Base-by-base conservation (phyloP, 2,113 vertebrate species). In the Triplophysa tibetana region DNA sequence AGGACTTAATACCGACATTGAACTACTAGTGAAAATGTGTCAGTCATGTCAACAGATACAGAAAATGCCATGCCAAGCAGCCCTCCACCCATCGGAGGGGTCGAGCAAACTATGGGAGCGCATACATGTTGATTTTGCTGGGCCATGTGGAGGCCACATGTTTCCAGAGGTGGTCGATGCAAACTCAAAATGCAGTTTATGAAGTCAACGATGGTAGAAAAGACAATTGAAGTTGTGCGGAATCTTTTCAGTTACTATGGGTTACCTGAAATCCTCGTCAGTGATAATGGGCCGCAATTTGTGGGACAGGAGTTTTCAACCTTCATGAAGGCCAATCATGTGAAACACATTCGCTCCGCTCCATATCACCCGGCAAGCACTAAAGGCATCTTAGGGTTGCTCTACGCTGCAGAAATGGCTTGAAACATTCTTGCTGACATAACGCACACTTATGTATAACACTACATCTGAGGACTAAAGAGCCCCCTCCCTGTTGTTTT, bases 81-180 rank as follows among this genome's bases (percentile, higher is more conserved):
- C 60, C 48, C 43, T 50, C 24, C 73, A 75, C 24, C 60, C 60
- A 64, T 75, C 43, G 73, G 17, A 33, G 17, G 64, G 61, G n/a
- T 14, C 17, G 6, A 23, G 38, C 7, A 48, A 43, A 68, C 41
- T 8, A 21, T 68, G 66, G 41, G 8, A 68, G 8, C 38, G 17
- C 10, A 45, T 68, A 45, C 38, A 68, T 43, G 41, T n/a, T 0
- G 45, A 48, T 13, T 48, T 48, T 48, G 45, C 45, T 48, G 41
- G 19, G 14, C 33, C 17, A 67, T 41, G 26, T 41, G 29, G 45
- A 9, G 38, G 66, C 11, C 66, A 68, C 3, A 43, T 13, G n/a
- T 19, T 17, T n/a, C n/a, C 23, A 0, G 66, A 21, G 16, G 29
- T 33, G 26, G 29, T 66, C 16, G 11, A 66, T 17, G 13, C 64